Evolutionary conservation across 2,797 vertebrate species (phyloP).

Genomic region (Aphelocoma californica): DNA sequence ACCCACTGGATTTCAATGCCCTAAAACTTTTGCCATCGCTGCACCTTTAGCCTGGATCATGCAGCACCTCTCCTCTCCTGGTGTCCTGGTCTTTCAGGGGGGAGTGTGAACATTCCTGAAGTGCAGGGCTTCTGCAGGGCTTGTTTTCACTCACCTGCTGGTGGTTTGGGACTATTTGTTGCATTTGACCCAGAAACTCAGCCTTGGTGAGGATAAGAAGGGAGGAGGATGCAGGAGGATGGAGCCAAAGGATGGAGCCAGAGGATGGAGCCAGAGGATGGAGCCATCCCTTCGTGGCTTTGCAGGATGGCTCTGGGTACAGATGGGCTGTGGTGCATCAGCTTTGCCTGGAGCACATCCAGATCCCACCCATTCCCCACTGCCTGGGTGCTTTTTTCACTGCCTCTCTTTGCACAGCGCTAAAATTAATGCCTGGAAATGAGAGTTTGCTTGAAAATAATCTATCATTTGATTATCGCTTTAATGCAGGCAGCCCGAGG

Average conservation of each 20-base stretch:
- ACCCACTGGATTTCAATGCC: not conserved
- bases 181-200: not conserved
- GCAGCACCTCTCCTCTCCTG: not conserved
- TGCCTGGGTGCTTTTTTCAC: not conserved
- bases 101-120: not conserved
- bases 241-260: not conserved
- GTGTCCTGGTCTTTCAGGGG: not conserved
- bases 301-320: not conserved
- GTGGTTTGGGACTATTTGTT: not conserved
- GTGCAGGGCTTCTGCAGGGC: not conserved
- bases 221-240: not conserved
- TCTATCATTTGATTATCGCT: slow-evolving; percentile 63
- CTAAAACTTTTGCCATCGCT: not conserved
- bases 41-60: not conserved
- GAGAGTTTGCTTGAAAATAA: slow-evolving; percentile 56
- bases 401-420: slow-evolving; percentile 25
- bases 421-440: slow-evolving; percentile 59
- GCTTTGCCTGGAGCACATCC: not conserved
- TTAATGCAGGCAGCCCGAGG: slow-evolving; percentile 31
- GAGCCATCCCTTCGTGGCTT: not conserved
- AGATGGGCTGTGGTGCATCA: not conserved
- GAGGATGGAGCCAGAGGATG: not conserved
- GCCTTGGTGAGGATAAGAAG: not conserved
- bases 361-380: not conserved
- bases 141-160: not conserved